Evolutionary conservation across 2,888 invertebrate genomes (phyloP), one percentile per base, ranked within the genome.

Genomic region (Idaea dimidiata): DNA sequence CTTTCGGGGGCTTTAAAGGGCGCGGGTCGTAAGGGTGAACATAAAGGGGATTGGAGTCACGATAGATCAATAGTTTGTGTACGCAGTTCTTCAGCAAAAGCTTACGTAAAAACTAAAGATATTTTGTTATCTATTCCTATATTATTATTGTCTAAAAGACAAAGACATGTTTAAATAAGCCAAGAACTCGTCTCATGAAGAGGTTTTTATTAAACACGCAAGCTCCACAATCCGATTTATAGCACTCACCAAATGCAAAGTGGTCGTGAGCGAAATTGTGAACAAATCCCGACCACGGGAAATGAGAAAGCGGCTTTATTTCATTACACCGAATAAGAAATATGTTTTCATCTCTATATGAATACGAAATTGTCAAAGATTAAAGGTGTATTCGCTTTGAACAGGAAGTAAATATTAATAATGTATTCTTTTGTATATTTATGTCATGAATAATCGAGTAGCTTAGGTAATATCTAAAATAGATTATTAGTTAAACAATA

Each of bases 191-290:
- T 83, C 43, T 5, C 14, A 10, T 7, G 81, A 86, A 82, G 80
- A 77, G 79, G 81, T 87, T 86, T 24, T 83, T 82, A 86, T 88
- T 87, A 86, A 79, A 79, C 78, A 72, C 76, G 78, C 77, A 82
- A 81, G 78, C 84, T 70, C 67, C 75, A 71, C 73, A 72, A 72
- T 77, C 74, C 79, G 82, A 86, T 86, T 84, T 83, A 84, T 80
- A 67, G 74, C 80, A 72, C 75, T 73, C 75, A 72, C 73, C 79
- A 76, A 81, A 81, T 80, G 81, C 78, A 83, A 80, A 81, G 76
- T 77, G 70, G 76, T 83, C 80, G 78, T 81, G 76, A 80, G 75
- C 78, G 75, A 79, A 83, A 83, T 82, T 84, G 80, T 80, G 78
- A 83, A 84, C 81, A 82, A 85, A 85, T 81, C 79, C 76, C 75